Conservation (phyloP, 2,797 vertebrate species). For the Megalops cyprinoides region DNA sequence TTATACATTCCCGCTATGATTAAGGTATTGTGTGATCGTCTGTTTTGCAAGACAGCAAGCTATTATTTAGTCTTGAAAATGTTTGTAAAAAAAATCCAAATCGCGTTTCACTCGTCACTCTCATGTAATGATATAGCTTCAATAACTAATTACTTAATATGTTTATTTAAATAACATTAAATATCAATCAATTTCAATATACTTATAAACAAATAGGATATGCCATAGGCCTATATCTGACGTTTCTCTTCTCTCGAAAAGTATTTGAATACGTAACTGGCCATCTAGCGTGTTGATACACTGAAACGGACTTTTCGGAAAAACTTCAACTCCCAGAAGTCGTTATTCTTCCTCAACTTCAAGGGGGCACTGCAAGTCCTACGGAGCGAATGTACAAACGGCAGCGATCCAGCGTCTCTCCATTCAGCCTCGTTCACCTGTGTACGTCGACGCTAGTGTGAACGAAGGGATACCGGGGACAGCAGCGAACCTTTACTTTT, state of each 20-base stretch:
- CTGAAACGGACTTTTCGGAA: background rate
- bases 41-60: background rate
- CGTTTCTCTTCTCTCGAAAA: no score
- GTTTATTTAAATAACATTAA: no score
- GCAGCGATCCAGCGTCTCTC: background rate
- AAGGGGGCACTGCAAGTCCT: constrained; percentile 14
- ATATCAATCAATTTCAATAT: no score
- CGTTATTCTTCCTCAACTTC: background rate
- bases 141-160: no score
- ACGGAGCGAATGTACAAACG: constrained; percentile 18
- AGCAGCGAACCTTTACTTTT: background rate
- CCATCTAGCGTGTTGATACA: background rate
- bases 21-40: background rate
- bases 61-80: background rate
- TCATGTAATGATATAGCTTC: no score
- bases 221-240: no score
- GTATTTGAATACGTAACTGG: no score
- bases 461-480: background rate
- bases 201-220: no score
- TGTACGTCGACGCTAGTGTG: background rate
- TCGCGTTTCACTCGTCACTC: no score
- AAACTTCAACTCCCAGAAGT: constrained; percentile 36
- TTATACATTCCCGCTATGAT: background rate
- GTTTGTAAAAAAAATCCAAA: background rate
- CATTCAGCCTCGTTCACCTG: background rate